These are phyloP conservation scores for Melozone crissalis DNA, from an alignment of 2,113 vertebrate species.

Conservation along the genomic window DNA sequence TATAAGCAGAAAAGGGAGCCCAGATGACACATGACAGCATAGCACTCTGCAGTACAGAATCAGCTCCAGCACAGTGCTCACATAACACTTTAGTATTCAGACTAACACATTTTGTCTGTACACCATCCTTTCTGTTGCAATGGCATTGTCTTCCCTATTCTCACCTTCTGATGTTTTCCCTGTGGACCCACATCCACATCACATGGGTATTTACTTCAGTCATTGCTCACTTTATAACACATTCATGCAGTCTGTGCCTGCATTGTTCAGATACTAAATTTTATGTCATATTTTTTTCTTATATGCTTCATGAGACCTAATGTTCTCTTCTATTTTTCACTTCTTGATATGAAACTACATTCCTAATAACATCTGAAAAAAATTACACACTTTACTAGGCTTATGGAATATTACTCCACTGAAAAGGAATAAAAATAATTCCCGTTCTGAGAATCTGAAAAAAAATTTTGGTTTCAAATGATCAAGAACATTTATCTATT, in stretches of 20 bases:
- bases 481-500: not conserved
- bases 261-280: not conserved
- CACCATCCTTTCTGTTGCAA: not conserved
- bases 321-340: not conserved
- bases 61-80: not conserved
- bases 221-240: constrained; percentile 27
- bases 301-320: not conserved
- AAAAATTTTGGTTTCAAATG: not conserved
- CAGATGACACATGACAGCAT: constrained; percentile 40
- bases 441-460: not conserved
- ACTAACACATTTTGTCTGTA: constrained; percentile 17
- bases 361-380: not conserved
- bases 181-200: constrained; percentile 9
- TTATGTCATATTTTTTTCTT: not conserved
- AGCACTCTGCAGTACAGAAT: constrained; percentile 12
- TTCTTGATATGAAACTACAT: not conserved
- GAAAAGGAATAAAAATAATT: not conserved
- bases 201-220: constrained; percentile 15
- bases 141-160: constrained; percentile 20
- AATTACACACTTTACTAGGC: not conserved
- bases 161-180: constrained; percentile 44
- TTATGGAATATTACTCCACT: not conserved
- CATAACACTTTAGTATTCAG: not conserved
- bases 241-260: not conserved
- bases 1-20: constrained; percentile 25